Base-by-base conservation (phyloP, 2,888 invertebrate species). In the Mechanitis mazaeus region DNA sequence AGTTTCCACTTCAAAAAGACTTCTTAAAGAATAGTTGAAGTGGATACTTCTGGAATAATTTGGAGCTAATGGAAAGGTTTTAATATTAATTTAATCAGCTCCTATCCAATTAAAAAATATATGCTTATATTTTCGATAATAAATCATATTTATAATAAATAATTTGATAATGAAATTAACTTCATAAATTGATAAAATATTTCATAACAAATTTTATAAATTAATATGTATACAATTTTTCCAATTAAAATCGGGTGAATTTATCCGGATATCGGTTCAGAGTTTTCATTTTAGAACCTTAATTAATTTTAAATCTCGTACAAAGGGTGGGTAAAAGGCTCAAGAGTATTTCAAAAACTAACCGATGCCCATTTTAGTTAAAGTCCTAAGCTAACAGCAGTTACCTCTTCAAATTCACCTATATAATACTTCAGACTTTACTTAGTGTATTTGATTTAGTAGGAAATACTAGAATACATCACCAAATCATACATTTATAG, bases 381-480 rank as follows among this genome's bases (percentile, higher is more conserved):
- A 12, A 55, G 33, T 54, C 59, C 54, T 62, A 57, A 69, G 71
- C 72, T 69, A 69, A 64, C 53, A 47, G 35, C 62, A 61, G 33
- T 6, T 50, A 31, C 9, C n/a, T 53, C 20, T 45, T 54, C 55
- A 55, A 59, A 58, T 58, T 58, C 58, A 58, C 33, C 47, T 9
- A 53, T 45, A 53, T 35, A 59, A 28, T 31, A 31, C 31, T 31
- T 31, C 28, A 11, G 50, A 50, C 31, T 50, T 28, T 47, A 47
- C 28, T 47, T 50, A 50, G 50, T 50, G 31, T 35, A 28, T 58
- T 56, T 58, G 55, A 5, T 53, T 50, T 53, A 56, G 58, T 2
- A 6, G 35, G 35, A 35, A 6, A 6, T 50, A 58, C 42, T 33
- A n/a, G 7, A 55, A 33, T 7, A 42, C 31, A 53, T 53, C 53